Conservation (phyloP, 1,140 invertebrate genomes). For the Delia radicum region DNA sequence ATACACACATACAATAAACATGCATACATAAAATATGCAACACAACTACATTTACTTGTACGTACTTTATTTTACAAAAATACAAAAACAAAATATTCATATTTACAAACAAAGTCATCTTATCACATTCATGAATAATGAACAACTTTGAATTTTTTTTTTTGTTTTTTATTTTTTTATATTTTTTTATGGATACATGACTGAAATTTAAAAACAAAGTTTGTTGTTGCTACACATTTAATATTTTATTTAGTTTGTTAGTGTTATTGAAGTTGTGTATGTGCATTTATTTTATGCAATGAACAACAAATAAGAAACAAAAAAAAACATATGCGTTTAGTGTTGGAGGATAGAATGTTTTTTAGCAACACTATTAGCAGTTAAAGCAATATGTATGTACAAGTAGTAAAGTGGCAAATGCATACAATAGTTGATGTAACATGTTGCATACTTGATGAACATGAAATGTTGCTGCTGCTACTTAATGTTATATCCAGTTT, state of each 20-base stretch:
- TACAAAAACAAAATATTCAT: background rate
- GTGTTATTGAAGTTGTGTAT: background rate
- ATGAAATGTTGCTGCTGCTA: background rate
- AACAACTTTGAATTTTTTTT: slow-evolving; percentile 1
- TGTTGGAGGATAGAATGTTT: background rate
- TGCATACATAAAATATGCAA: background rate
- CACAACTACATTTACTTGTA: background rate
- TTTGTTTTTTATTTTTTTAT: background rate
- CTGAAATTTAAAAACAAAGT: background rate
- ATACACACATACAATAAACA: background rate
- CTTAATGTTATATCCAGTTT: too few species aligned
- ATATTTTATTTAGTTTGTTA: background rate
- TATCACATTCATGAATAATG: slow-evolving; percentile 18
- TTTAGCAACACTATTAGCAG: background rate
- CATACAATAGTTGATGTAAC: background rate
- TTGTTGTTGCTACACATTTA: background rate
- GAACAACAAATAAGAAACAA: background rate
- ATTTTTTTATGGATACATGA: slow-evolving; percentile 1
- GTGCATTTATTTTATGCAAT: background rate
- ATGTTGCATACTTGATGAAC: background rate
- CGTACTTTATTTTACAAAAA: background rate
- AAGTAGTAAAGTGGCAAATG: background rate
- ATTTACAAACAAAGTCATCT: slow-evolving; percentile 1
- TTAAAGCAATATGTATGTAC: too few species aligned
- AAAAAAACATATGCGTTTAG: background rate